Conservation (phyloP, 37 sponge, comb jelly and placozoan genomes). For the Petrosia ficiformis region DNA sequence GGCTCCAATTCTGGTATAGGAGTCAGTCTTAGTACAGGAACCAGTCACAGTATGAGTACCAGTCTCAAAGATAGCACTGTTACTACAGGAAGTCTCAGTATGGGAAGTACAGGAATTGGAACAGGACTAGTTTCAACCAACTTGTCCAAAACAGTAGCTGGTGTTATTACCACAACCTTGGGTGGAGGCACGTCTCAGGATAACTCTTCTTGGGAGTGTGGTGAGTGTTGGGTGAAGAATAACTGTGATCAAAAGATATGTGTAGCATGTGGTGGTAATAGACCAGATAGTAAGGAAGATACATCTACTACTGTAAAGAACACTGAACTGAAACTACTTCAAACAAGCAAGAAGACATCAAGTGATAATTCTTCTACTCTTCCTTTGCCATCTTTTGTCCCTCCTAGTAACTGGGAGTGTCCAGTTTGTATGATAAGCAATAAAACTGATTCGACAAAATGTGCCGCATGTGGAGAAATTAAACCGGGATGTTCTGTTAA, state of each 20-base stretch:
- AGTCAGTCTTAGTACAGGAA: background rate
- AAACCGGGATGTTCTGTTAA: slow-evolving; percentile 20
- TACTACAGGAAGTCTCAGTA: too few species aligned
- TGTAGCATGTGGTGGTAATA: slow-evolving; percentile 50
- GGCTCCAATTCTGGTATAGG: too few species aligned
- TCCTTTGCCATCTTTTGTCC: slow-evolving; percentile 28
- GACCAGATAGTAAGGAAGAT: slow-evolving; percentile 8
- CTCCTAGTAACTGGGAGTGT: slow-evolving; percentile 49
- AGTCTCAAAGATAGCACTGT: too few species aligned
- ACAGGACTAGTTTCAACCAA: background rate
- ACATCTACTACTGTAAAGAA: background rate
- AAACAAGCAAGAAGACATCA: background rate
- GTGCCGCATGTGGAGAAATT: slow-evolving; percentile 45
- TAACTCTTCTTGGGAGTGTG: slow-evolving; percentile 47
- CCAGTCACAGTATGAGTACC: too few species aligned
- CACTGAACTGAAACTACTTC: background rate
- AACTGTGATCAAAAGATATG: slow-evolving; percentile 18
- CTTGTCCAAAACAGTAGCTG: background rate
- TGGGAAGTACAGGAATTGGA: too few species aligned
- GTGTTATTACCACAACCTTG: background rate
- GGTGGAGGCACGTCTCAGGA: background rate
- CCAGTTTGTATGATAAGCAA: slow-evolving; percentile 59
- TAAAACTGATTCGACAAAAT: slow-evolving; percentile 9
- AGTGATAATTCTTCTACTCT: background rate
- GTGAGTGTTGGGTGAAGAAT: slow-evolving; percentile 54